Conservation (phyloP, 2,113 vertebrate genomes). For the Triplophysa tibetana region DNA sequence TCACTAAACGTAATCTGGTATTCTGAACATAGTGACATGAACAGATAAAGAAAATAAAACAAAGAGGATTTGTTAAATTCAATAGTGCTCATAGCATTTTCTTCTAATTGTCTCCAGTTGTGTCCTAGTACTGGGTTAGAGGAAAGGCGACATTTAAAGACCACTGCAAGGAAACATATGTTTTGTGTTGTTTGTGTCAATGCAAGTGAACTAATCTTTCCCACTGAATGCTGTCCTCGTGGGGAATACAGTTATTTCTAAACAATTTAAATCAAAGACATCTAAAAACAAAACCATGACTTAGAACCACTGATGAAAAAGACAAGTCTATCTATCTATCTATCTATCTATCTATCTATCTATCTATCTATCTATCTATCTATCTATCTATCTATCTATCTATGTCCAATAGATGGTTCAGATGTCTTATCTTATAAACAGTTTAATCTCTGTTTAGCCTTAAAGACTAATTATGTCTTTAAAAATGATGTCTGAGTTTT, state of each 20-base stretch:
- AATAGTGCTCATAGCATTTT: slow-evolving; percentile 35
- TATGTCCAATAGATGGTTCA: not conserved
- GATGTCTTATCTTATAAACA: slow-evolving; percentile 1
- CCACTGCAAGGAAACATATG: slow-evolving; percentile 34
- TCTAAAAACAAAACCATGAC: slow-evolving; percentile 24
- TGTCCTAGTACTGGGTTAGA: slow-evolving; percentile 24
- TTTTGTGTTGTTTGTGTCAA: slow-evolving; percentile 32
- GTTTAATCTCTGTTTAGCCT: slow-evolving; percentile 11
- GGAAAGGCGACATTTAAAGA: slow-evolving; percentile 13
- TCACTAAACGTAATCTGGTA: not conserved
- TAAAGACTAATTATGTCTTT: slow-evolving; percentile 25
- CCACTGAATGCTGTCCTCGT: slow-evolving; percentile 1
- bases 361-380: too few species aligned
- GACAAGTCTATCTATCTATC: too few species aligned
- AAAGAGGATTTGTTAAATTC: slow-evolving; percentile 42
- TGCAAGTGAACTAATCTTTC: slow-evolving; percentile 19
- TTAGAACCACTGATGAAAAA: not conserved
- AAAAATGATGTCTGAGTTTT: slow-evolving; percentile 30
- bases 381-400: too few species aligned
- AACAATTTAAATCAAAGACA: slow-evolving; percentile 23
- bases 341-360: too few species aligned
- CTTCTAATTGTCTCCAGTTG: slow-evolving; percentile 46
- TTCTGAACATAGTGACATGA: slow-evolving; percentile 1
- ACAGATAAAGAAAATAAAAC: slow-evolving; percentile 18
- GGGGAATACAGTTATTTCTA: slow-evolving; percentile 5